Evolutionary conservation across 2,888 invertebrate species (phyloP), one percentile per base, ranked within the genome.

Genomic region (Taenaris catops): DNA sequence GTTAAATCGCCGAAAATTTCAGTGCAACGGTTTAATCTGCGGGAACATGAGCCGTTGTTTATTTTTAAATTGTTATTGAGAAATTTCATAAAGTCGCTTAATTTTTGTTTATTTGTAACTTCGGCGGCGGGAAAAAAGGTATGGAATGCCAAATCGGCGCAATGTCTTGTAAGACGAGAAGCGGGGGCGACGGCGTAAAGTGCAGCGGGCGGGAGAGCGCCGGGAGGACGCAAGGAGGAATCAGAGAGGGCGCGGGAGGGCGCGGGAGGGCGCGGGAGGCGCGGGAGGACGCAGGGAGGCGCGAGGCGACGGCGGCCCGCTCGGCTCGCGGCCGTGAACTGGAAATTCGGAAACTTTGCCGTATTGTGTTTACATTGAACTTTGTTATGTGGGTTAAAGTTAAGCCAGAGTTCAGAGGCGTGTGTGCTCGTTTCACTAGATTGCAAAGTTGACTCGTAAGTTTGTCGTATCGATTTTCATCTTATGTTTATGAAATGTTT

Each of bases 361-460:
- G 79, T 83, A 84, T 86, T 84, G 84, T 86, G 86, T 86, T 86
- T 86, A 84, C 84, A 84, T 81, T 81, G 74, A 86, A 86, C 86
- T 86, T 84, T 81, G 84, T 84, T 83, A 86, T 86, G 81, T 86
- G 84, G 86, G 86, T 86, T 86, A 86, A 86, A 86, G 86, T 86
- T 79, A 84, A 86, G 71, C 71, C 69, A 70, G 84, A 86, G 84
- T 86, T 84, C 81, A 74, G 63, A 63, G 63, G 60, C 78, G 80
- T 83, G 73, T 83, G 84, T 81, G 65, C 62, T 59, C 66, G 70
- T 67, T 70, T 69, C 62, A 64, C 75, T 76, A 75, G 63, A 79
- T 81, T 73, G 73, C 71, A 70, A 83, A 83, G 71, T 83, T 81
- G 63, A 68, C 68, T 76, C 67, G 67, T 69, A 79, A 81, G 70